These are phyloP conservation scores for Thalassoma bifasciatum DNA, from an alignment of 2,113 vertebrate genomes.

Conservation along the genomic window DNA sequence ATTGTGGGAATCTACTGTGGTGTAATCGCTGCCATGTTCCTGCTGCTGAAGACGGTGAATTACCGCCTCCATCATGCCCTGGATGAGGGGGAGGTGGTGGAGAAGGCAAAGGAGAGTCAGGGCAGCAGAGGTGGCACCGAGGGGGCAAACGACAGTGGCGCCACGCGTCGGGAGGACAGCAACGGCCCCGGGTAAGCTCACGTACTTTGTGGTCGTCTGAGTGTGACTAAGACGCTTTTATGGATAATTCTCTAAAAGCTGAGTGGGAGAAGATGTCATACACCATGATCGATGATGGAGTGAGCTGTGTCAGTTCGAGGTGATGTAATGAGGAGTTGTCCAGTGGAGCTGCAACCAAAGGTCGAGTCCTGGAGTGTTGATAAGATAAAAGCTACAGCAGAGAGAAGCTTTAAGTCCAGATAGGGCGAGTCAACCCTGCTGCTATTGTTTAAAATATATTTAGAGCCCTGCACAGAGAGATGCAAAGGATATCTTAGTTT, in stretches of 20 bases:
- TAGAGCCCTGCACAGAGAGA: no score
- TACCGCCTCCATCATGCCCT: constrained; percentile 96
- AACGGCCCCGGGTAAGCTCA: constrained; percentile 92
- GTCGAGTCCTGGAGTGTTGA: background rate
- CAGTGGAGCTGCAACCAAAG: constrained; percentile 28
- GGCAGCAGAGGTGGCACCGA: constrained; percentile 85
- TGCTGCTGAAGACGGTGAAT: constrained; percentile 96
- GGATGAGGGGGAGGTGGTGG: constrained; percentile 97
- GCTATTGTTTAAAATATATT: no score
- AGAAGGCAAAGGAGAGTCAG: constrained; percentile 87
- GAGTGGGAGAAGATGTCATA: background rate
- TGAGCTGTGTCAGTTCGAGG: background rate
- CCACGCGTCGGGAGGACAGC: constrained; percentile 90
- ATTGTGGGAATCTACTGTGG: constrained; percentile 98
- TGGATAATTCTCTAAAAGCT: constrained; percentile 8
- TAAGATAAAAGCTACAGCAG: background rate
- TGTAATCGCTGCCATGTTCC: constrained; percentile 94
- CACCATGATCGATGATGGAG: constrained; percentile 8
- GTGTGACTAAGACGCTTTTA: constrained; percentile 21
- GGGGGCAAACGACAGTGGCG: constrained; percentile 81
- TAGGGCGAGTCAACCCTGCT: no score
- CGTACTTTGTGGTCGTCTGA: constrained; percentile 1
- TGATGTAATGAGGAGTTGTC: constrained; percentile 29
- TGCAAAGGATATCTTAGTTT: no score
- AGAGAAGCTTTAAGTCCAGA: background rate